These are phyloP conservation scores for Apostichopus leukothele DNA, from an alignment of 53 echinoderm and acorn worm species.

Conservation along the genomic window DNA sequence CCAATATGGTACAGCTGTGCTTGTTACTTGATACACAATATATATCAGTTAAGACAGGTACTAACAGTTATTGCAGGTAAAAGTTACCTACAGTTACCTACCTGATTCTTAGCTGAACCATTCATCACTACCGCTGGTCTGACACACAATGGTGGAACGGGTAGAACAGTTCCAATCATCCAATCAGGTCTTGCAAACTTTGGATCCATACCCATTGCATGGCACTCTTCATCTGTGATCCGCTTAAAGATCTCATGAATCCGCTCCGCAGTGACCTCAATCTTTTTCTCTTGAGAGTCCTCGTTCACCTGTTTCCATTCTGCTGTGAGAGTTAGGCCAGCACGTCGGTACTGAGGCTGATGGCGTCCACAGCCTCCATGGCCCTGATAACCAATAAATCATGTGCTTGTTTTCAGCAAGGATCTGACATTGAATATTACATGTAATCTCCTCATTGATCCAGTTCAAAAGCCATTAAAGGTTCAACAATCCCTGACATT, in stretches of 20 bases:
- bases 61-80: too few relatives aligned
- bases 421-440: too few relatives aligned
- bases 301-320: constrained; percentile 99
- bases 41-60: too few relatives aligned
- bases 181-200: constrained; percentile 94
- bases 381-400: constrained; percentile 55
- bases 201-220: constrained; percentile 88
- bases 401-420: too few relatives aligned
- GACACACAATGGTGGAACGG: constrained; percentile 89
- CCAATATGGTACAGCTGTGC: neutral
- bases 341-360: constrained; percentile 85
- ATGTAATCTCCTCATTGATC: too few relatives aligned
- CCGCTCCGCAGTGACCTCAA: constrained; percentile 82
- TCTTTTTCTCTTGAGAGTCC: constrained; percentile 97
- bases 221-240: constrained; percentile 92
- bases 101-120: constrained; percentile 87
- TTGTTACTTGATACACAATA: too few relatives aligned
- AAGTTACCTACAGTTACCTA: constrained; percentile 12
- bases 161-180: constrained; percentile 96
- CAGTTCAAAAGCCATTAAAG: too few relatives aligned
- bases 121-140: constrained; percentile 96
- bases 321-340: constrained; percentile 85
- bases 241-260: constrained; percentile 93
- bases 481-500: too few relatives aligned
- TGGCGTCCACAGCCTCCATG: constrained; percentile 99